phyloP scores from a whole-genome alignment of 30 jellyfish, hydroid and myxozoan genomes.

The Hydractinia echinata region DNA sequence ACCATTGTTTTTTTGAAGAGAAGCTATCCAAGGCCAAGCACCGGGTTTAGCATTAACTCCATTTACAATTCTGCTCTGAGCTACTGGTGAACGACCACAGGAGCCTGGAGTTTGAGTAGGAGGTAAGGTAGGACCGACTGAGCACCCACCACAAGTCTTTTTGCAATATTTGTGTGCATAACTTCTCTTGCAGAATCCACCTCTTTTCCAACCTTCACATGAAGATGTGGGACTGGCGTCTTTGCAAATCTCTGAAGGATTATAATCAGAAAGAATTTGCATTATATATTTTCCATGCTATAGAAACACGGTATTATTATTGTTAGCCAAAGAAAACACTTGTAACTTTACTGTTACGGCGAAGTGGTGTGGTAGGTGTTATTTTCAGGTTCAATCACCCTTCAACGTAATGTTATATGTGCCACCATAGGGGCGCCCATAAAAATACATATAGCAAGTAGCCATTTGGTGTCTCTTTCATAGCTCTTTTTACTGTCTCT shows the following conservation, averaged over 20 bases:
- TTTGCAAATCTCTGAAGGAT: not conserved
- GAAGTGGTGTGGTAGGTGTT: too few relatives aligned
- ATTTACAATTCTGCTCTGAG: not conserved
- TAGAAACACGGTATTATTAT: too few relatives aligned
- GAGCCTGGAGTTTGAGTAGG: not conserved
- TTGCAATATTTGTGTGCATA: not conserved
- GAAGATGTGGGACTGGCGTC: not conserved
- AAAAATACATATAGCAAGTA: too few relatives aligned
- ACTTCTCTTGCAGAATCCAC: not conserved
- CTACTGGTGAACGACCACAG: not conserved
- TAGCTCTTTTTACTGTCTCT: too few relatives aligned
- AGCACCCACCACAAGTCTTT: not conserved
- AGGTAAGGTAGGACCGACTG: not conserved
- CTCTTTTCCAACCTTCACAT: not conserved
- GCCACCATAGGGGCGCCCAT: too few relatives aligned
- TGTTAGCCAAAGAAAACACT: too few relatives aligned
- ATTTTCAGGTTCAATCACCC: too few relatives aligned
- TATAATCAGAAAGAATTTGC: not conserved
- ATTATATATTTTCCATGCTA: too few relatives aligned
- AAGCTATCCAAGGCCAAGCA: conserved; percentile 24
- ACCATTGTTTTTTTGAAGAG: not conserved
- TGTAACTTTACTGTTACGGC: too few relatives aligned
- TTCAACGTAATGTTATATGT: too few relatives aligned
- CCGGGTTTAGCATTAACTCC: conserved; percentile 15
- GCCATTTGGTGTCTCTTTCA: too few relatives aligned